Conservation (phyloP, 30 jellyfish, hydroid and myxozoan genomes). For the Chrysaora quinquecirrha region DNA sequence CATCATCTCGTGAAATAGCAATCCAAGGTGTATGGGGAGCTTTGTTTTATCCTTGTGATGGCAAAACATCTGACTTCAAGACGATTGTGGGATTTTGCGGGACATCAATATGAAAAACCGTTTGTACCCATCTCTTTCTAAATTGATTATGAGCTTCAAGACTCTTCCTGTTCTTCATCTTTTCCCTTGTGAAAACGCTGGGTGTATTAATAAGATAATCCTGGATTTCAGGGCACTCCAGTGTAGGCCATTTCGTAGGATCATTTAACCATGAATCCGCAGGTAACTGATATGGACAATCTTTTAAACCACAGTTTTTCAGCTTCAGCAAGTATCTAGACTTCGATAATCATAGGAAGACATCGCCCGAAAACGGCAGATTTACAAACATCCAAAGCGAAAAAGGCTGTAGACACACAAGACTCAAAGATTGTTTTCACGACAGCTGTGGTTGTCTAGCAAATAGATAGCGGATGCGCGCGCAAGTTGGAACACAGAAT, state of each 20-base stretch:
- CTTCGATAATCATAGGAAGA: background rate
- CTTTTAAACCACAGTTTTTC: background rate
- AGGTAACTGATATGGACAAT: background rate
- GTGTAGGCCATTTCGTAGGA: slow-evolving; percentile 1
- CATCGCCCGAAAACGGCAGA: background rate
- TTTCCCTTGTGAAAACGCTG: background rate
- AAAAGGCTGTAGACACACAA: background rate
- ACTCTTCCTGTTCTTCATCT: background rate
- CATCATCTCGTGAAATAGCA: background rate
- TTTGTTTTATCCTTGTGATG: background rate
- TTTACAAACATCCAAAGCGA: background rate
- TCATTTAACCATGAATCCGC: slow-evolving; percentile 2
- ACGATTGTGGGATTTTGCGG: slow-evolving; percentile 3
- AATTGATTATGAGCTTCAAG: background rate
- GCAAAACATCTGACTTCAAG: slow-evolving; percentile 2
- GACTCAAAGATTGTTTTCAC: slow-evolving; percentile 1
- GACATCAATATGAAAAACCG: background rate
- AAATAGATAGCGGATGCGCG: slow-evolving; percentile 2
- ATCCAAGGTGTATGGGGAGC: slow-evolving; percentile 3
- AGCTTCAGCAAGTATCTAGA: background rate
- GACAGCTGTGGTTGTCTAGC: slow-evolving; percentile 1
- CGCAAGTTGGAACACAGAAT: slow-evolving; percentile 1
- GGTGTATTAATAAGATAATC: background rate
- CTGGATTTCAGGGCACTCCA: background rate
- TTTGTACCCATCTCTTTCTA: background rate